These are phyloP conservation scores for Biston betularia DNA, from an alignment of 2,888 invertebrate species.

Conservation along the genomic window DNA sequence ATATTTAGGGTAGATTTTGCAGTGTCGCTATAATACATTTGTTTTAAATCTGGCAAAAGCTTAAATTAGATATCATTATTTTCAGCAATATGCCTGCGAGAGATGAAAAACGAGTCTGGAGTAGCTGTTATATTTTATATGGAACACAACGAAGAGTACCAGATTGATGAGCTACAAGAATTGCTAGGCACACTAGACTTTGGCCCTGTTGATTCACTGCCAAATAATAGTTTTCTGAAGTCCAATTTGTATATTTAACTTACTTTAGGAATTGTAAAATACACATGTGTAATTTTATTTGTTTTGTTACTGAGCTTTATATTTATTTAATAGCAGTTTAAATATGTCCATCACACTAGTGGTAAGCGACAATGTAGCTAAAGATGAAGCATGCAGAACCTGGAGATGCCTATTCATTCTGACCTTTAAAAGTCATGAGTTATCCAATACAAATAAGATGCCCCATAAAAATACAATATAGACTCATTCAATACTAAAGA, in stretches of 20 bases:
- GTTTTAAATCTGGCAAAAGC: neutral
- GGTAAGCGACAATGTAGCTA: too few relatives aligned
- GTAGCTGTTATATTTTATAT: conserved; percentile 69
- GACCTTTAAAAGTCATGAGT: too few relatives aligned
- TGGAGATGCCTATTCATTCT: too few relatives aligned
- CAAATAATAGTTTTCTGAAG: conserved; percentile 56
- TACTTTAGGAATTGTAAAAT: conserved; percentile 24
- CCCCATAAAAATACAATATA: too few relatives aligned
- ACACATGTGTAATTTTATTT: conserved; percentile 8
- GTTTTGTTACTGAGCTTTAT: too few relatives aligned
- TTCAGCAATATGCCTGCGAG: conserved; percentile 72
- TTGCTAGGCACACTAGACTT: conserved; percentile 66
- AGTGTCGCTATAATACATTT: too few relatives aligned
- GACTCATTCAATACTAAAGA: too few relatives aligned
- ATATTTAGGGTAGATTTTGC: too few relatives aligned
- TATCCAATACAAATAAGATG: too few relatives aligned
- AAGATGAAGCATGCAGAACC: too few relatives aligned
- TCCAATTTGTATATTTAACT: conserved; percentile 77
- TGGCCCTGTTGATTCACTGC: conserved; percentile 54
- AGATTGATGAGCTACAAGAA: conserved; percentile 63
- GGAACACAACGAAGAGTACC: conserved; percentile 69
- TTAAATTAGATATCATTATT: conserved; percentile 37
- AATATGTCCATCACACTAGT: too few relatives aligned
- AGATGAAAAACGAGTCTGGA: conserved; percentile 65
- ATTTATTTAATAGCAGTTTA: too few relatives aligned